Evolutionary conservation across 2,113 vertebrate species (phyloP), one percentile per base, ranked within the genome.

Genomic region (Rhizomys pruinosus): DNA sequence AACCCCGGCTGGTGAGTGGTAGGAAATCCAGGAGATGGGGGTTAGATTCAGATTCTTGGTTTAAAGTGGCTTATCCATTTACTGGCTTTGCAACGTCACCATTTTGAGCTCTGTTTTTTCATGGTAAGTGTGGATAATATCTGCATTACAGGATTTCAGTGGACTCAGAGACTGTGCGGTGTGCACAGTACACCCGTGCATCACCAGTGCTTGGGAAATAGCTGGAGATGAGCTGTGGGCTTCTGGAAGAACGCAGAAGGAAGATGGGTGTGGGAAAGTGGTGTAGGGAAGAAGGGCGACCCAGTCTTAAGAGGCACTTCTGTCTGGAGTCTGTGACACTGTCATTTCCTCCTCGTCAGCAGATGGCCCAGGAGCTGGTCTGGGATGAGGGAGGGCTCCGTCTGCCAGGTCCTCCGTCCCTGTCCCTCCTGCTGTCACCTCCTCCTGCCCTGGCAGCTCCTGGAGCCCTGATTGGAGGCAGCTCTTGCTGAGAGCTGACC

Each of bases 311-410:
- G 94, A 95, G 93, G 93, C 86, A 73, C 89, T 61, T 23, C 72
- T 96, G 92, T 96, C 92, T 96, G 94, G 92, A 95, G 66, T 74
- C 86, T 90, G 57, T 57, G 92, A 94, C 80, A 52, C 93, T 87
- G 89, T 89, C 92, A 87, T 93, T 79, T 81, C 47, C 68, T 96
- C 84, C 89, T 94, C 44, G 91, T 96, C 96, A 97, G 97, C 97
- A 97, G 97, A 97, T 97, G 97, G 97, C 92, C 94, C 95, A 91
- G 79, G 94, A 97, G 89, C 95, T 96, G 95, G 96, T 96, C 95
- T 94, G 80, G 79, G 93, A 52, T 92, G 92, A 96, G 92, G 66
- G 89, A 96, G 94, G 92, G 91, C 91, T 8, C 96, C 92, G 95
- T 97, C 97, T 97, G 97, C 96, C 96, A 96, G 95, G 84, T 92